Conservation (phyloP, 1,140 invertebrate genomes). For the Agrypnia vestita region DNA sequence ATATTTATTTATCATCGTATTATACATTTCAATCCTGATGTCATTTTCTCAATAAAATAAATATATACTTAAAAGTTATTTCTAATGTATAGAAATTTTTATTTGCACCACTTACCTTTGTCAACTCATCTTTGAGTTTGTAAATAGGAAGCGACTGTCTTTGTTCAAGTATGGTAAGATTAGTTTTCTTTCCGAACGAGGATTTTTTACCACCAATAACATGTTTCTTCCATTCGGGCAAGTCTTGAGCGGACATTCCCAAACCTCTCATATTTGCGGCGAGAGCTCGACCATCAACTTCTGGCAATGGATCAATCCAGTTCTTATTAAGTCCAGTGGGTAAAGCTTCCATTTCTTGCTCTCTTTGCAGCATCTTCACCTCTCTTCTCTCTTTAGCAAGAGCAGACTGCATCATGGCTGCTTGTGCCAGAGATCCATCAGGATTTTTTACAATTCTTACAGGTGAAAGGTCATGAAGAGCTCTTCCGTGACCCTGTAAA, state of each 20-base stretch:
- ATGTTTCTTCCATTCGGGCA: constrained; percentile 99
- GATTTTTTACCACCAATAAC: constrained; percentile 98
- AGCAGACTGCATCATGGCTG: constrained; percentile 99
- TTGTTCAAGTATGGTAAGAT: constrained; percentile 96
- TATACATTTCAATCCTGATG: no score
- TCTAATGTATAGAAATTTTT: neutral
- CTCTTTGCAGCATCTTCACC: constrained; percentile 92
- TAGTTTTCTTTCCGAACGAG: constrained; percentile 98
- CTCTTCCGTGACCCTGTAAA: constrained; percentile 90
- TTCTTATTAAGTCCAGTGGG: constrained; percentile 90
- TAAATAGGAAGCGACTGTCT: constrained; percentile 96
- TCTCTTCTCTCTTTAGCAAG: constrained; percentile 97
- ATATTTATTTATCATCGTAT: no score
- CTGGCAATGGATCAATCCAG: constrained; percentile 97
- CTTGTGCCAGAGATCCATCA: constrained; percentile 96
- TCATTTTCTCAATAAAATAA: no score
- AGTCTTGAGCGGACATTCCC: constrained; percentile 86
- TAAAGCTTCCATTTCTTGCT: constrained; percentile 91
- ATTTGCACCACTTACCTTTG: constrained; percentile 77
- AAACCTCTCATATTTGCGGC: constrained; percentile 88
- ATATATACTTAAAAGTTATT: no score
- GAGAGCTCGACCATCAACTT: constrained; percentile 80
- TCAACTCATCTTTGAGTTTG: constrained; percentile 94
- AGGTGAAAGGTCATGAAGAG: constrained; percentile 94
- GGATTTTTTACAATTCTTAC: constrained; percentile 99